phyloP scores from a whole-genome alignment of 2,113 vertebrate genomes.

The Reinhardtius hippoglossoides region DNA sequence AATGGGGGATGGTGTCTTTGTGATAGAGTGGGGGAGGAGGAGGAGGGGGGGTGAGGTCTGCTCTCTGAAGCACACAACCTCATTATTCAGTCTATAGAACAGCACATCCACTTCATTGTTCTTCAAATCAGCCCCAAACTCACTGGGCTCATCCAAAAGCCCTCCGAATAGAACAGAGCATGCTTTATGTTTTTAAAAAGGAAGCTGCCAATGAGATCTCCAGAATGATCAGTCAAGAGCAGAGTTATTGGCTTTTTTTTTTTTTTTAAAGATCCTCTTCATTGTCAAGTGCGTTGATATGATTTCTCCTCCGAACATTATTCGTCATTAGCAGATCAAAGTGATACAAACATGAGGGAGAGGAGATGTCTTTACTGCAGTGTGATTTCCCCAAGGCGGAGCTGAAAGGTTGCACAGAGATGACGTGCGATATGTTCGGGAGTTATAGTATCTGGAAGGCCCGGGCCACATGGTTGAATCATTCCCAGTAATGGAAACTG shows the following conservation, averaged over 20 bases:
- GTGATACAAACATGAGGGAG: conserved; percentile 33
- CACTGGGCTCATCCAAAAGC: conserved; percentile 61
- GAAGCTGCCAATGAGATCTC: conserved; percentile 57
- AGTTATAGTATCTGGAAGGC: conserved; percentile 28
- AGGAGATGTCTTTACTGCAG: conserved; percentile 41
- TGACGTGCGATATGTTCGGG: conserved; percentile 45
- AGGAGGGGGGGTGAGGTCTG: conserved; percentile 35
- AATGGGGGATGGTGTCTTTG: conserved; percentile 75
- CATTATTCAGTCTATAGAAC: conserved; percentile 85
- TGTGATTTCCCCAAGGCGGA: conserved; percentile 48
- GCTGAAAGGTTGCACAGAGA: conserved; percentile 33
- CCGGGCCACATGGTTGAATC: conserved; percentile 33
- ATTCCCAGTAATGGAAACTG: conserved; percentile 56
- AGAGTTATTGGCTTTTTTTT: conserved; percentile 22
- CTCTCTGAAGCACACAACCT: conserved; percentile 83
- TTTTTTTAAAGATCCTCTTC: conserved; percentile 49
- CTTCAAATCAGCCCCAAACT: conserved; percentile 82
- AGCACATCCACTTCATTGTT: conserved; percentile 85
- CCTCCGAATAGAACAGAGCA: conserved; percentile 63
- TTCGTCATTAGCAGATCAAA: conserved; percentile 57
- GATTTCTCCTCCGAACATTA: conserved; percentile 49
- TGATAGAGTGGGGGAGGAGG: conserved; percentile 34
- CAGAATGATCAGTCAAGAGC: conserved; percentile 62
- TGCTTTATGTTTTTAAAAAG: conserved; percentile 59
- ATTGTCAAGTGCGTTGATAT: conserved; percentile 52